These are phyloP conservation scores for Peromyscus eremicus DNA, from an alignment of 2,797 vertebrate species.

Conservation along the genomic window DNA sequence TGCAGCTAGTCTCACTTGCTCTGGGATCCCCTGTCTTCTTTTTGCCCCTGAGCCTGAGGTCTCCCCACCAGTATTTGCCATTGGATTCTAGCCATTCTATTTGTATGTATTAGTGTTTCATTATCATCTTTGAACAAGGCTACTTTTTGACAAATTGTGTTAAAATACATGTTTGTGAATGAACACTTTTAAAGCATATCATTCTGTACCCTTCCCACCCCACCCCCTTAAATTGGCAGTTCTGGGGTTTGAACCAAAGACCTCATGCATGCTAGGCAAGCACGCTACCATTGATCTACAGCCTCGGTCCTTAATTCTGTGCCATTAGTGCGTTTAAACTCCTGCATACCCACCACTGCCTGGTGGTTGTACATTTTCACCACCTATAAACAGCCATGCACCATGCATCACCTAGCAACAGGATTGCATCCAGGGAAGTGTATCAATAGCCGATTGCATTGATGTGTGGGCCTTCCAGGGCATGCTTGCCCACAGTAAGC, in stretches of 20 bases:
- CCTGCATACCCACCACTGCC: neutral
- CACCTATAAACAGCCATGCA: neutral
- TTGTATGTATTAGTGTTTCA: neutral
- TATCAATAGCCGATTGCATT: neutral
- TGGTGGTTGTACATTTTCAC: neutral
- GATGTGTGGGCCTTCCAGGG: neutral
- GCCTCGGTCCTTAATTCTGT: neutral
- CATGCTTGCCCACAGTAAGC: neutral
- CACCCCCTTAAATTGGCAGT: neutral
- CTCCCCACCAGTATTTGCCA: neutral
- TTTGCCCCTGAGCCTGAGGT: neutral
- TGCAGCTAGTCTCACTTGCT: neutral
- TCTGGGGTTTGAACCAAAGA: neutral
- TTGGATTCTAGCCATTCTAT: neutral
- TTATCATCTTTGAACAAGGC: neutral
- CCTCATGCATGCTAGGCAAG: neutral
- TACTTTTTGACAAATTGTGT: neutral
- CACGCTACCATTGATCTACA: neutral
- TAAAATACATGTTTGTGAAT: neutral
- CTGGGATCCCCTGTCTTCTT: neutral
- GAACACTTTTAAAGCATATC: neutral
- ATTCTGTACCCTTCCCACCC: rapidly evolving
- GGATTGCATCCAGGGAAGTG: neutral
- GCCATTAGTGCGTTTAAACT: neutral
- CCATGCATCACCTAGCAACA: neutral